Evolutionary conservation across 2,113 vertebrate species (phyloP).

Genomic region (Rhodinocichla rosea): DNA sequence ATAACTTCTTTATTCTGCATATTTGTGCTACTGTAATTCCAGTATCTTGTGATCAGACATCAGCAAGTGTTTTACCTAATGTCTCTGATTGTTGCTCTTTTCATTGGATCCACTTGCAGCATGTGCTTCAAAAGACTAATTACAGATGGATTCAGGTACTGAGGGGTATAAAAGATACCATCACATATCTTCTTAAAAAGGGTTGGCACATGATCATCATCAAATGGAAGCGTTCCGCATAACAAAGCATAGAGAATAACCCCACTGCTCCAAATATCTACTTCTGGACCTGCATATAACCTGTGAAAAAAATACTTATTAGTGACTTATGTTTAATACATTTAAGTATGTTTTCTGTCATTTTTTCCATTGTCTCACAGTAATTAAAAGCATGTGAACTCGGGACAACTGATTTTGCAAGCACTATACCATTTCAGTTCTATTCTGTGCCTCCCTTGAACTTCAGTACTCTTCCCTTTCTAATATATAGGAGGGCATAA

Average conservation of each 20-base stretch:
- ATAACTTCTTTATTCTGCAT: neutral
- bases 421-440: neutral
- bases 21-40: neutral
- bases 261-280: conserved; percentile 98
- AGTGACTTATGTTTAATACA: neutral
- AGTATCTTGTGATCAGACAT: neutral
- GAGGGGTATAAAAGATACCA: conserved; percentile 97
- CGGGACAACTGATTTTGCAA: neutral
- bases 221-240: conserved; percentile 95
- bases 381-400: neutral
- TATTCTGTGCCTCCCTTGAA: neutral
- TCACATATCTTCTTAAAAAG: conserved; percentile 99
- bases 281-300: conserved; percentile 95
- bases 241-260: conserved; percentile 97
- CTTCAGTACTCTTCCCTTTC: neutral
- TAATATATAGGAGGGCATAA: neutral
- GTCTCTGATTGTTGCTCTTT: conserved; percentile 95
- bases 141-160: conserved; percentile 91
- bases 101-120: conserved; percentile 98
- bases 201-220: conserved; percentile 98
- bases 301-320: conserved; percentile 68
- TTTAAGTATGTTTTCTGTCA: neutral
- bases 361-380: neutral
- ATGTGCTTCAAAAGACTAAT: conserved; percentile 94
- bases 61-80: conserved; percentile 81